Base-by-base conservation (phyloP, 2,888 invertebrate species). In the Yponomeuta malinellus region DNA sequence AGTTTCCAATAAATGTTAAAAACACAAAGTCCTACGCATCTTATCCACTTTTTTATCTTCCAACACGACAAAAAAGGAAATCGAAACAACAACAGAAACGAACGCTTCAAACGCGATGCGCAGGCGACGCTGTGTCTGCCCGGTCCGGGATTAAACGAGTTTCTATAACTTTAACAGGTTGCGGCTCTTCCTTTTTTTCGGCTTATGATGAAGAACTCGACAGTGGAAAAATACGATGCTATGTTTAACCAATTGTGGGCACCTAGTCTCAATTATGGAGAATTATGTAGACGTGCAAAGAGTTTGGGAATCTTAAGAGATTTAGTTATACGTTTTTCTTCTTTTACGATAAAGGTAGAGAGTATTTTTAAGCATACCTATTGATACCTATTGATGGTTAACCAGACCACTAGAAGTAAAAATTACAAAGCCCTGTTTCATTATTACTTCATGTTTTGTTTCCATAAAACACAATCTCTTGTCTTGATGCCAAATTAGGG, bases 101-200 rank as follows among this genome's bases (percentile, higher is more conserved):
- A 59, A 59, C 52, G 52, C 12, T 86, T 82, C 78, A 29, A 29
- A 64, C 1, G 29, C 29, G 15, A 43, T 43, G 43, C 69, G 72
- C 70, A 33, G 77, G 77, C 77, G 77, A 72, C 77, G 74, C 71
- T 73, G 69, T 71, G 77, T 78, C 77, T 78, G 77, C 74, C 71
- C 43, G 68, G 72, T 37, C 72, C 71, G 71, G 63, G 68, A 31
- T 37, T 68, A 77, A 78, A 77, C 77, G 69, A 68, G 77, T 77
- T 76, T 75, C 71, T 59, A 12, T 48, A 52, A 29, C 37, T 37
- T 67, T 1, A 67, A 67, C 43, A 65, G 33, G 52, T 59, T 59
- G 3, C 12, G 52, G 15, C 52, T 59, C 12, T 59, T 59, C 15
- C 52, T 59, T 59, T 59, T 23, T 59, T 59, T 59, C 15, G 12